A percentile compares a stretch with the other conserved stretches of the same genome.
Evolutionary conservation across 2,113 vertebrate genomes (phyloP).

Genomic region (Menidia beryllina): DNA sequence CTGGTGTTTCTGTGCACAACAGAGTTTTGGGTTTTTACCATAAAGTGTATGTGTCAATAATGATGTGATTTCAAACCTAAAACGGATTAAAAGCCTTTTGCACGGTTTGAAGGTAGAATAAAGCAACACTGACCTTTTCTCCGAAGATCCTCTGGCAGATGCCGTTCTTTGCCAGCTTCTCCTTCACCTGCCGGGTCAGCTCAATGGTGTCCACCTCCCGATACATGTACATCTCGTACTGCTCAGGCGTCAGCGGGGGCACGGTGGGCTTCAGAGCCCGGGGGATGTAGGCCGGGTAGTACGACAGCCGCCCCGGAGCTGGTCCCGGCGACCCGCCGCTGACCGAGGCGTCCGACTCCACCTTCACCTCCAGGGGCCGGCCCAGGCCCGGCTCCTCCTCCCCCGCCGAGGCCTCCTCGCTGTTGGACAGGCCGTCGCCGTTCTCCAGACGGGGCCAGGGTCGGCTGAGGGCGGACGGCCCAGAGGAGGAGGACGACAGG

Average conservation of each 20-base stretch:
- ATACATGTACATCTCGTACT: slow-evolving; percentile 99
- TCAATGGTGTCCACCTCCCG: slow-evolving; percentile 97
- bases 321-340: slow-evolving; percentile 67
- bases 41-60: too few species aligned
- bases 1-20: too few species aligned
- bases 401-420: slow-evolving; percentile 82
- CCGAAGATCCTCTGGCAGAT: slow-evolving; percentile 99
- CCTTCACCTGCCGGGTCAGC: slow-evolving; percentile 96
- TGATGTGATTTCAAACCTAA: too few species aligned
- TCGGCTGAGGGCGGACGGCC: slow-evolving; percentile 87
- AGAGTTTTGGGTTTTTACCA: too few species aligned
- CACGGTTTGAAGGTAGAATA: neutral
- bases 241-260: slow-evolving; percentile 94
- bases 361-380: slow-evolving; percentile 86
- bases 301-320: slow-evolving; percentile 82
- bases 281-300: slow-evolving; percentile 91
- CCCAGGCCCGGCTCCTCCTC: slow-evolving; percentile 85
- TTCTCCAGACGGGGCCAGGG: slow-evolving; percentile 86
- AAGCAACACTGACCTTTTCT: slow-evolving; percentile 89
- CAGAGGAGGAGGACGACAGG: slow-evolving; percentile 90
- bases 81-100: neutral
- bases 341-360: slow-evolving; percentile 81
- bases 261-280: slow-evolving; percentile 94
- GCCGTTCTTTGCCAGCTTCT: slow-evolving; percentile 98
- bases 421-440: slow-evolving; percentile 75